Conservation (phyloP, 2,113 vertebrate species). For the Anser brachyrhynchus region DNA sequence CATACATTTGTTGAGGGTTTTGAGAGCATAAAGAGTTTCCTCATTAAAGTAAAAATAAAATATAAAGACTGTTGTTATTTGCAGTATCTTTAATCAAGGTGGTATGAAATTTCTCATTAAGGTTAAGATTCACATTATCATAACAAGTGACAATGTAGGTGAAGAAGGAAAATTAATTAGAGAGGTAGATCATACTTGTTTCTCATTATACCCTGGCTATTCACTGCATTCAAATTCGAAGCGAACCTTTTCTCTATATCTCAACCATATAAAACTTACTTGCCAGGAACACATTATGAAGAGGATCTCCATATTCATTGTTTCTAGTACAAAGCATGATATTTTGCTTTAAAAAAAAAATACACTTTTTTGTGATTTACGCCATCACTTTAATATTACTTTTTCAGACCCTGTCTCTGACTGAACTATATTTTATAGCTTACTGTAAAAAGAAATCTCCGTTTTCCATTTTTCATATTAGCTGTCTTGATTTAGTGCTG, state of each 20-base stretch:
- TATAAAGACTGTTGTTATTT: not conserved
- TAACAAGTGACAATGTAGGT: not conserved
- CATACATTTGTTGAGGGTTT: not conserved
- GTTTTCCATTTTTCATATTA: conserved; percentile 54
- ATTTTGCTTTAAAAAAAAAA: not conserved
- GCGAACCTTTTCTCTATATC: not conserved
- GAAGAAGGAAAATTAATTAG: conserved; percentile 32
- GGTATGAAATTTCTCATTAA: conserved; percentile 28
- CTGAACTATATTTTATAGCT: conserved; percentile 42
- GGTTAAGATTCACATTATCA: conserved; percentile 28
- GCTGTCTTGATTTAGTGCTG: conserved; percentile 59
- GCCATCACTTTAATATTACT: conserved; percentile 4
- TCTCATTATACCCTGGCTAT: not conserved
- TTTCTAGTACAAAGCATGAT: not conserved
- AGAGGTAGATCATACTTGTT: not conserved
- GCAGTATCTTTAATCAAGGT: not conserved
- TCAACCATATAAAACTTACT: not conserved
- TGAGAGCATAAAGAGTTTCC: not conserved
- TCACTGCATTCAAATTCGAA: conserved; percentile 5
- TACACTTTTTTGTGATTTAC: conserved; percentile 15
- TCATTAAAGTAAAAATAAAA: not conserved
- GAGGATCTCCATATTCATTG: not conserved
- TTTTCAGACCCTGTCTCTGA: not conserved
- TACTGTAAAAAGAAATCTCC: conserved; percentile 52
- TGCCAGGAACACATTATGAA: not conserved